These are phyloP conservation scores for Cryptoblepharus egeriae DNA, from an alignment of 2,797 vertebrate genomes.

Conservation along the genomic window DNA sequence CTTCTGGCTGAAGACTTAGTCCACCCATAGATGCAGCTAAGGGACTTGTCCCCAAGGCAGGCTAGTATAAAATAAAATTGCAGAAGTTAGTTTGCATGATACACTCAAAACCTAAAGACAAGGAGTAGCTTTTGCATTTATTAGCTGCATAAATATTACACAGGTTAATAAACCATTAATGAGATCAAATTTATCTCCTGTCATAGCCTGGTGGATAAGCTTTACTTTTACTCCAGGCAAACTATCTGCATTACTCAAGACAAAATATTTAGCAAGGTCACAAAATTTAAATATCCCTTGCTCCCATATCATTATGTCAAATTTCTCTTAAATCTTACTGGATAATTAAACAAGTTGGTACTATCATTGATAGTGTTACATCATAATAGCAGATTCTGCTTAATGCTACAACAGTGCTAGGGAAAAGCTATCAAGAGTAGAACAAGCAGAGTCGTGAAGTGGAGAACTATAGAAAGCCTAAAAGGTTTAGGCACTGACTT, in stretches of 20 bases:
- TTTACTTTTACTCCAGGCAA: too few relatives aligned
- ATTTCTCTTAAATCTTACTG: not conserved
- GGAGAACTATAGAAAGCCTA: not conserved
- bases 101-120: not conserved
- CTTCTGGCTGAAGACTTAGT: constrained; percentile 90
- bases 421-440: not conserved
- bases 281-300: not conserved
- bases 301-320: not conserved
- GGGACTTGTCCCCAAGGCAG: constrained; percentile 81
- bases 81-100: constrained; percentile 35
- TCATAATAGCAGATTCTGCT: not conserved
- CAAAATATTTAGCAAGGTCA: not conserved
- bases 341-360: not conserved
- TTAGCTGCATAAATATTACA: not conserved
- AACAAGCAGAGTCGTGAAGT: not conserved
- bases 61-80: constrained; percentile 66
- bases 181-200: not conserved
- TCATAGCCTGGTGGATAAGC: not conserved
- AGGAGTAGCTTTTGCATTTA: not conserved
- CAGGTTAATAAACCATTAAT: not conserved
- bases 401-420: not conserved
- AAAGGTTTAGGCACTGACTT: not conserved
- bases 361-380: not conserved
- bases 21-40: constrained; percentile 85
- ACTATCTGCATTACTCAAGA: too few relatives aligned